These are phyloP conservation scores for Congeria kusceri DNA, from an alignment of 2,888 invertebrate species.

Conservation along the genomic window DNA sequence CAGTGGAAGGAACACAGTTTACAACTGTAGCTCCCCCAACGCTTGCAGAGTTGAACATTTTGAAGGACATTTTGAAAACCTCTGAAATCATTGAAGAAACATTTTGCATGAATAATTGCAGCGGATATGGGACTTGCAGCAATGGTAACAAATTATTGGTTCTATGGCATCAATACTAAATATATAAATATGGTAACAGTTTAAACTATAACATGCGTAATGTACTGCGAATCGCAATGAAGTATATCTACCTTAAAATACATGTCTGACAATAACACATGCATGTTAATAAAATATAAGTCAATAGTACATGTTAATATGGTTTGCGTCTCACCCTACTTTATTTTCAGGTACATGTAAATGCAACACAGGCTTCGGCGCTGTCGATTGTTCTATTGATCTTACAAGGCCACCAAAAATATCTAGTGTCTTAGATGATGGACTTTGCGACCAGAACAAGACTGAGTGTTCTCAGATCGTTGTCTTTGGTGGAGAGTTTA, in stretches of 20 bases:
- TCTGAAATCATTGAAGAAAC: neutral
- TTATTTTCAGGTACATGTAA: slow-evolving; percentile 9
- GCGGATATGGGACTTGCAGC: slow-evolving; percentile 14
- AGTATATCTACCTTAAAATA: too few relatives aligned
- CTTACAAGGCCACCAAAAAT: slow-evolving; percentile 16
- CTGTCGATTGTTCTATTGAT: slow-evolving; percentile 27
- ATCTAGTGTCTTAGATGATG: slow-evolving; percentile 10
- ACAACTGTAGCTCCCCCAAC: neutral
- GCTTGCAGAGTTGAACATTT: neutral
- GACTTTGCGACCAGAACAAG: slow-evolving; percentile 22
- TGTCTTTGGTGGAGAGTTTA: slow-evolving; percentile 29
- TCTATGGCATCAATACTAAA: neutral
- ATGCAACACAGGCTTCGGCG: slow-evolving; percentile 11
- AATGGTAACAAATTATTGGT: slow-evolving; percentile 11
- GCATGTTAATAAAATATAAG: neutral
- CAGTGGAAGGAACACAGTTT: too few relatives aligned
- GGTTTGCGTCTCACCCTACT: neutral
- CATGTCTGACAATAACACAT: too few relatives aligned
- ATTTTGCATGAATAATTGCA: slow-evolving; percentile 27
- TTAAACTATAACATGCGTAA: too few relatives aligned
- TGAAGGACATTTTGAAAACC: neutral
- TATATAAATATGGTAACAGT: too few relatives aligned
- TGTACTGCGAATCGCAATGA: neutral
- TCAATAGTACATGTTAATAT: neutral
- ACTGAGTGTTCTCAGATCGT: slow-evolving; percentile 28